phyloP scores from a whole-genome alignment of 1,140 invertebrate species.

The Diorhabda elongata region DNA sequence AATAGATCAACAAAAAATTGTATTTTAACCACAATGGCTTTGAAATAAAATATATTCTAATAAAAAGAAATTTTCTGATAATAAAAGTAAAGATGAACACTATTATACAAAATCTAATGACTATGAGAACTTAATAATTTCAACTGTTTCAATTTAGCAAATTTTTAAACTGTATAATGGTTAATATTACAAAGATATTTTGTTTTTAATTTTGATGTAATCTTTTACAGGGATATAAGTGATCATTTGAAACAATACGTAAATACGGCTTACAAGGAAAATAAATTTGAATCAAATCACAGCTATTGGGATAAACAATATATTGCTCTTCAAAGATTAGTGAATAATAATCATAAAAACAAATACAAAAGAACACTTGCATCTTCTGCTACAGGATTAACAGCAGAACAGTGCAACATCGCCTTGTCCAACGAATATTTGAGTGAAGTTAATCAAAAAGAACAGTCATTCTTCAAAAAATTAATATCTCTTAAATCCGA shows the following conservation, averaged over 20 bases:
- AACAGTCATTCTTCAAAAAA: constrained; percentile 52
- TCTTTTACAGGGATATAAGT: constrained; percentile 66
- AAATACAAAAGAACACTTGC: constrained; percentile 56
- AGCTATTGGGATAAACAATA: constrained; percentile 64
- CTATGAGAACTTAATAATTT: too few relatives aligned
- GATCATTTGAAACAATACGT: constrained; percentile 68
- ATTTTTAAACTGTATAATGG: too few relatives aligned
- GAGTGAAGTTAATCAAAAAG: constrained; percentile 57
- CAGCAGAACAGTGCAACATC: constrained; percentile 63
- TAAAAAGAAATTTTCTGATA: background rate
- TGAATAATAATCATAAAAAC: constrained; percentile 65
- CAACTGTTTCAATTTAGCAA: too few relatives aligned
- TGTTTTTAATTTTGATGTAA: constrained; percentile 16
- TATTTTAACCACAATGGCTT: too few relatives aligned
- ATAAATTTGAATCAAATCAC: constrained; percentile 54
- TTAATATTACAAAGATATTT: too few relatives aligned
- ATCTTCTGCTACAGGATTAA: constrained; percentile 66
- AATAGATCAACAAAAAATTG: too few relatives aligned
- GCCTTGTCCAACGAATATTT: constrained; percentile 68
- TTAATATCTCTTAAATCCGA: constrained; percentile 45
- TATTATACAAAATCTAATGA: constrained; percentile 7
- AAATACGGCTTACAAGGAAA: constrained; percentile 59
- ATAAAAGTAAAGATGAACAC: constrained; percentile 1
- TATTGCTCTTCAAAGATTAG: constrained; percentile 62
- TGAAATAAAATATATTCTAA: too few relatives aligned